Base-by-base conservation (phyloP, 2,888 invertebrate genomes). In the Apodemia mormo region DNA sequence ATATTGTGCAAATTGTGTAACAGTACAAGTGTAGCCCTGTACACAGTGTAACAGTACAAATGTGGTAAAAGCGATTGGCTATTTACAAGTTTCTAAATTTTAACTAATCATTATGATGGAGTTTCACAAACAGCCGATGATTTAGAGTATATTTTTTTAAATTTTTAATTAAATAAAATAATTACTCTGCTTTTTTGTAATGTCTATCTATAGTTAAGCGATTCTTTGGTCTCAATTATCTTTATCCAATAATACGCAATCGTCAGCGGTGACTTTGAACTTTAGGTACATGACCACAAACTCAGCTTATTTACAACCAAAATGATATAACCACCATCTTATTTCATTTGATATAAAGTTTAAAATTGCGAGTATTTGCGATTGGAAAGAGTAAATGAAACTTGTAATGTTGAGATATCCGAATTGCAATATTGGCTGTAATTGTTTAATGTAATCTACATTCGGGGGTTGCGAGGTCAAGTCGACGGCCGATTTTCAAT, bases 201-300 rank as follows among this genome's bases (percentile, higher is more conserved):
- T 9, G 43, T 43, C 43, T 43, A 43, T 40, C 68, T 56, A 52
- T 52, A 54, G 40, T 54, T 37, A 66, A 72, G 71, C 69, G 64
- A 69, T 71, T 74, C 72, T 70, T 70, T 65, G 71, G 68, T 70
- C 71, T 67, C 72, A 77, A 75, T 43, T 73, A 74, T 75, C 71
- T 74, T 72, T 70, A 58, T 76, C 65, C 75, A 75, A 43, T 43
- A 43, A 9, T 76, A 77, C 75, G 71, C 72, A 73, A 72, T 72
- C 72, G 70, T 65, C 81, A 82, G 85, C 89, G 89, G 88, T 90
- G 84, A 89, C 90, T 90, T 89, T 90, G 86, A 87, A 86, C 85
- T 84, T 78, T 82, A 79, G 79, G 79, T 77, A 79, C 78, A 77
- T 77, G 78, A 78, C 78, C 10, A 54, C 37, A 45, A 45, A 45